Evolutionary conservation across 2,113 vertebrate genomes (phyloP), one percentile per base, ranked within the genome.

Genomic region (Dromas ardeola): DNA sequence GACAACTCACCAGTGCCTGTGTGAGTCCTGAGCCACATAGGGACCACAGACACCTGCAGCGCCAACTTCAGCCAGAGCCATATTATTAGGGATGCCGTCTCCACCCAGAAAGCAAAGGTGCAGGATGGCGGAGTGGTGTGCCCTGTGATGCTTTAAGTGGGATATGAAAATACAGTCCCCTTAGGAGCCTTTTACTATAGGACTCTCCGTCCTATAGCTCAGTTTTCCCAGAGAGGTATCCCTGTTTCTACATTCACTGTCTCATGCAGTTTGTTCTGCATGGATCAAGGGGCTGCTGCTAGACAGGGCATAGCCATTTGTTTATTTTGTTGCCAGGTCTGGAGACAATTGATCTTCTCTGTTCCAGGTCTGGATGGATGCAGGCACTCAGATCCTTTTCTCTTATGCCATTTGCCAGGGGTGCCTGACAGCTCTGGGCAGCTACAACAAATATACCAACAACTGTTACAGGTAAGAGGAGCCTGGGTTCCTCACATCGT

Each of bases 381-480:
- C 99, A 6, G 98, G 98, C 38, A 99, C 98, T 9, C 98, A 99
- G 95, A 99, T 99, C 93, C 98, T 99, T 85, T 99, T 99, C 97
- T 99, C 99, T 45, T 99, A 98, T 0, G 99, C 99, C 32, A 98
- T 99, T 83, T 99, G 99, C 81, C 98, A 98, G 92, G 99, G 99
- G 10, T 99, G 99, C 32, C 97, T 99, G 65, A 99, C 99, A 1
- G 98, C 99, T 61, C 96, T 99, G 96, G 99, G 99, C 70, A 99
- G 99, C 98, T 99, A 99, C 97, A 99, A 99, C 96, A 99, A 98
- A 65, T 99, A 99, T 62, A 98, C 98, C 97, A 99, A 99, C 97
- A 98, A 99, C 98, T 99, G 99, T 90, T 99, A 99, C 98, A 99
- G 98, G 99, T 99, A 93, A 96, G 88, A 36, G 22, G 19, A 15